These are phyloP conservation scores for Drosophila sp. DNA, from an alignment of 1,140 invertebrate genomes.

Conservation along the genomic window DNA sequence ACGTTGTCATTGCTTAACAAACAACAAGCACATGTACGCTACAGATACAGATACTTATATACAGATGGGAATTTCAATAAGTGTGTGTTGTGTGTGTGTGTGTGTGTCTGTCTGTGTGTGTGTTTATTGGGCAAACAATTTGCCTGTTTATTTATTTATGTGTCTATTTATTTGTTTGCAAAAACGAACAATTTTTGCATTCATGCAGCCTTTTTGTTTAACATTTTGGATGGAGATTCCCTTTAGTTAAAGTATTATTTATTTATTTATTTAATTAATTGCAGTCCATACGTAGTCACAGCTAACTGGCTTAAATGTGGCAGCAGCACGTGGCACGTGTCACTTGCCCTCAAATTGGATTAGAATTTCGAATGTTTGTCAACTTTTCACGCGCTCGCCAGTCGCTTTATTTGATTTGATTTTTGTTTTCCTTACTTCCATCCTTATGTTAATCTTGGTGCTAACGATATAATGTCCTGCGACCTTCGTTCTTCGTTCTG, in stretches of 20 bases:
- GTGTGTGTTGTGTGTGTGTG: constrained; percentile 19
- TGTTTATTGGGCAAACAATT: constrained; percentile 76
- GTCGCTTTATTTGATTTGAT: not conserved
- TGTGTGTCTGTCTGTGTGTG: constrained; percentile 38
- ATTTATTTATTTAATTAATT: constrained; percentile 37
- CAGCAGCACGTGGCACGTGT: constrained; percentile 35
- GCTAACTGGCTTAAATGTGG: constrained; percentile 42
- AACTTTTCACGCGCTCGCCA: not conserved
- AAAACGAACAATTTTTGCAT: constrained; percentile 20
- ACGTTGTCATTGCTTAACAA: constrained; percentile 27
- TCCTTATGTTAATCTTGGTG: constrained; percentile 16
- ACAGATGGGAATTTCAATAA: constrained; percentile 22
- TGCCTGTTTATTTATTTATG: constrained; percentile 72
- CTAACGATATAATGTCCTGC: constrained; percentile 18
- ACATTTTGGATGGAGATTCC: not conserved
- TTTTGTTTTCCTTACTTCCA: constrained; percentile 3
- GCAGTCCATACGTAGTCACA: constrained; percentile 11
- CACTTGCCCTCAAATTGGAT: constrained; percentile 30
- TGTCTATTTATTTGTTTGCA: constrained; percentile 60
- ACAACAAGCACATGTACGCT: constrained; percentile 5
- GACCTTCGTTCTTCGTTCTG: too few species aligned
- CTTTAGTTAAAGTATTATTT: not conserved
- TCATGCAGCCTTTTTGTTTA: not conserved
- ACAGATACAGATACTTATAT: constrained; percentile 27
- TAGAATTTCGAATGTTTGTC: constrained; percentile 3